A percentile compares a stretch with the other conserved stretches of the same genome.
phyloP scores from a whole-genome alignment of 1,140 invertebrate genomes.

The Elymnias hypermnestra region DNA sequence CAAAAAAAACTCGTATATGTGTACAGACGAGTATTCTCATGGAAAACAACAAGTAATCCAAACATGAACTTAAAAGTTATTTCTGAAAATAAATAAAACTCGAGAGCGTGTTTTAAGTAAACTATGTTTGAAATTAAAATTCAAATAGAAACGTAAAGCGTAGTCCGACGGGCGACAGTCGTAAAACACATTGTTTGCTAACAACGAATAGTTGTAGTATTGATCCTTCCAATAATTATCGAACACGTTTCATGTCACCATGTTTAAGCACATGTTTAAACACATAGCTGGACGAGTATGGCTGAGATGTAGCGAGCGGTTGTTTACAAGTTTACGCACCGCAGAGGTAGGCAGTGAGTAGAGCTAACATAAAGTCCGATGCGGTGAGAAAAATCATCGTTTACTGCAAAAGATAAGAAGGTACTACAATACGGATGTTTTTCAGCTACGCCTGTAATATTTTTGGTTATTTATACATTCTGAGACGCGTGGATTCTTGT shows the following conservation, averaged over 20 bases:
- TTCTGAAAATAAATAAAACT: too few relatives aligned
- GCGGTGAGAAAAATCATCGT: conserved; percentile 34
- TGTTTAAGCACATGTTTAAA: conserved; percentile 65
- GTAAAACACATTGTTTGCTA: conserved; percentile 63
- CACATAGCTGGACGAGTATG: conserved; percentile 58
- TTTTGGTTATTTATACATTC: too few relatives aligned
- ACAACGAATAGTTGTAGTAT: conserved; percentile 70
- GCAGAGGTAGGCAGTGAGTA: conserved; percentile 62
- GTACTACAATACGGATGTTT: conserved; percentile 6
- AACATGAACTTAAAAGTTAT: too few relatives aligned
- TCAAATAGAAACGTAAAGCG: conserved; percentile 66
- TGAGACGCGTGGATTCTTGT: too few relatives aligned
- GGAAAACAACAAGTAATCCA: too few relatives aligned
- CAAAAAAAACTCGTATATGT: too few relatives aligned
- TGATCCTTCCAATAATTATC: conserved; percentile 76
- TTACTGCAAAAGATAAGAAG: conserved; percentile 21
- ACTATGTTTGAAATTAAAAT: conserved; percentile 69
- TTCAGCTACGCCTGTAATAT: too few relatives aligned
- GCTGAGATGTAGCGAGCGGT: conserved; percentile 43
- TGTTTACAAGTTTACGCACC: conserved; percentile 64
- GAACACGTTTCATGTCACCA: conserved; percentile 73
- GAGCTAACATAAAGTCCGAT: conserved; percentile 56
- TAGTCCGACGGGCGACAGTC: conserved; percentile 42
- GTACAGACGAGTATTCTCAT: too few relatives aligned
- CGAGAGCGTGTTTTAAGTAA: too few relatives aligned